Conservation (phyloP, 2,888 invertebrate species). For the Ariolimax columbianus region DNA sequence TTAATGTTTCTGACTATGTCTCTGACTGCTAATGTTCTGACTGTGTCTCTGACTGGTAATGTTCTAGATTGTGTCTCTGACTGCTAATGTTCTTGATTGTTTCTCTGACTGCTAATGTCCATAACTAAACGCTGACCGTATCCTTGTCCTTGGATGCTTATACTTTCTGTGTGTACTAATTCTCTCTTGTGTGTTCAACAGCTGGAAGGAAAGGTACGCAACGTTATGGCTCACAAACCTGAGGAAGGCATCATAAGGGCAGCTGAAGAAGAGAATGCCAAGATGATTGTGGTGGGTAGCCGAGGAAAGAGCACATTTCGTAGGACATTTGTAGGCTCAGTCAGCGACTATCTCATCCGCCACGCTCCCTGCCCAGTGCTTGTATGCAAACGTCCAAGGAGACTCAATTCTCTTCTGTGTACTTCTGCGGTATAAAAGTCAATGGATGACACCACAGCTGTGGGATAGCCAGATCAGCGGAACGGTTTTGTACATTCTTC, state of each 20-base stretch:
- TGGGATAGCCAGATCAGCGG: too few species aligned
- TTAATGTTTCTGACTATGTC: too few species aligned
- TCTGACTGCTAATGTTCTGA: too few species aligned
- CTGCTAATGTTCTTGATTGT: too few species aligned
- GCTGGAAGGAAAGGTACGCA: conserved; percentile 52
- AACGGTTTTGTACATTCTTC: too few species aligned
- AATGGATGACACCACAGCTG: too few species aligned
- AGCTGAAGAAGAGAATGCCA: conserved; percentile 45
- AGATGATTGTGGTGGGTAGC: conserved; percentile 49
- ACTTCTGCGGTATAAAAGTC: not conserved
- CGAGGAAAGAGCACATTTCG: conserved; percentile 45
- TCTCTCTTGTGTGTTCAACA: not conserved
- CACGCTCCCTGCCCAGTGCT: conserved; percentile 52
- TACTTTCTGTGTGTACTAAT: not conserved
- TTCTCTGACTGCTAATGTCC: too few species aligned
- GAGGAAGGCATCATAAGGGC: conserved; percentile 52
- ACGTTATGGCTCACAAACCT: conserved; percentile 50
- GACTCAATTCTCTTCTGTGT: not conserved
- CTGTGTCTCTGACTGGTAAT: too few species aligned
- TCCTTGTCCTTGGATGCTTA: not conserved
- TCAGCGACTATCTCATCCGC: conserved; percentile 54
- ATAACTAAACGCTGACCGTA: too few species aligned
- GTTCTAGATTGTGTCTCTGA: too few species aligned
- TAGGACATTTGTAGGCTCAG: conserved; percentile 51
- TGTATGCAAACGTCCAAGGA: conserved; percentile 44